Evolutionary conservation across 2,797 vertebrate species (phyloP).

Genomic region (Paedocypris micromegethes): DNA sequence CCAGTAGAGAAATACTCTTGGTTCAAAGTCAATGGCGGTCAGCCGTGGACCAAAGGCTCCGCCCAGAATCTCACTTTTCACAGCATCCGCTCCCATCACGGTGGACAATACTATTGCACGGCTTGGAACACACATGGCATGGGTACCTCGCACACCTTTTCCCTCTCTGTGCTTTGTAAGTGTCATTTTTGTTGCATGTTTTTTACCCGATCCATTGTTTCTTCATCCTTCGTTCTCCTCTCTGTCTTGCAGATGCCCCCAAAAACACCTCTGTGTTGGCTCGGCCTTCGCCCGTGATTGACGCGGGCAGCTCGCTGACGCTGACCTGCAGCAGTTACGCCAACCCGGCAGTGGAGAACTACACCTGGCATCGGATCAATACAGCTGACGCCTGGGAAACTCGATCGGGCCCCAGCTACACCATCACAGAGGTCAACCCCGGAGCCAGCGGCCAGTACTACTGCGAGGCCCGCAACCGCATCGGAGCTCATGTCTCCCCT

Average conservation of each 20-base stretch:
- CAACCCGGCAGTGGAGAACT: slow-evolving; percentile 73
- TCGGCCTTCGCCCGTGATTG: slow-evolving; percentile 71
- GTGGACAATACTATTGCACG: slow-evolving; percentile 70
- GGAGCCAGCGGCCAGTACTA: slow-evolving; percentile 73
- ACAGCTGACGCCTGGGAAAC: slow-evolving; percentile 60
- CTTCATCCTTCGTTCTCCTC: background rate
- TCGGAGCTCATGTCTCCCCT: slow-evolving; percentile 70
- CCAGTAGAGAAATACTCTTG: slow-evolving; percentile 63
- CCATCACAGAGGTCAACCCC: slow-evolving; percentile 66
- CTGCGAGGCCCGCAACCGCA: slow-evolving; percentile 71
- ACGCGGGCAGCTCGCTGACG: slow-evolving; percentile 69
- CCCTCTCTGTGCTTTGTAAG: slow-evolving; percentile 71
- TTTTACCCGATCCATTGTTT: background rate
- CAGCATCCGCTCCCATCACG: slow-evolving; percentile 58
- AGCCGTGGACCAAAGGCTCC: slow-evolving; percentile 59
- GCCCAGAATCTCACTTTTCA: slow-evolving; percentile 63
- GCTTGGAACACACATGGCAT: slow-evolving; percentile 63
- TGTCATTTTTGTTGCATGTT: slow-evolving; percentile 22
- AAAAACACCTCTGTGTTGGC: slow-evolving; percentile 73
- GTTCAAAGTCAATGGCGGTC: slow-evolving; percentile 62
- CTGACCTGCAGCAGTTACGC: slow-evolving; percentile 74
- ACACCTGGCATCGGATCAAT: slow-evolving; percentile 69
- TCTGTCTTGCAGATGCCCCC: slow-evolving; percentile 62
- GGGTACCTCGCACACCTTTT: slow-evolving; percentile 57
- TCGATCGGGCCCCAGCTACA: slow-evolving; percentile 67